Evolutionary conservation across 1,140 invertebrate species (phyloP), one percentile per base, ranked within the genome.

Genomic region (Calliopsis andreniformis): DNA sequence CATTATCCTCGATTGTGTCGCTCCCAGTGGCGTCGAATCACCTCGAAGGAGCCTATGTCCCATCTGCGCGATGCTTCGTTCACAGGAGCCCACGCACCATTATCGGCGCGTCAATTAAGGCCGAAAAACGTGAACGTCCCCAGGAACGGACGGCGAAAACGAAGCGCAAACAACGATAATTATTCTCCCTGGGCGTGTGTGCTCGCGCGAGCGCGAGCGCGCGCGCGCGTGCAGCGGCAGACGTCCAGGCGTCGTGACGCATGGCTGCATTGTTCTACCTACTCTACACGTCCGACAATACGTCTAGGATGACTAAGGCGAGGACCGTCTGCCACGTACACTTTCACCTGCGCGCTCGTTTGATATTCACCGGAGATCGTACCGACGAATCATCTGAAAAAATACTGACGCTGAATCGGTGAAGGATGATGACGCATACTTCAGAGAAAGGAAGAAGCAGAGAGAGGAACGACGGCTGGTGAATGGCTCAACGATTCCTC

Each of bases 301-400:
- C 69, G 63, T 81, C 68, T 81, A 79, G 68, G 70, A 81, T 79
- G 79, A 81, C 77, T 81, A 81, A 81, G 79, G 49, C 35, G 35
- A 47, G 23, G 43, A 79, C 58, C 55, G 45, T 62, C 20, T 10
- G 35, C 35, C 10, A 10, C 35, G 35, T 10, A 47, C 71, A 80
- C 77, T 81, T 81, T 81, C 79, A 79, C 79, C 79, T 79, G 79
- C 67, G 56, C 51, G 51, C 49, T 49, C 58, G 42, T 61, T 79
- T 81, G 78, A 79, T 79, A 75, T 75, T 79, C 77, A 75, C 53
- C 66, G 14, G 3, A 10, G 35, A 39, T 39, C 35, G 35, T 39
- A 3, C 35, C 35, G 35, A 39, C 58, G 30, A 14, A 23, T 80
- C 73, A 80, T 73, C 79, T 64, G 25, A 68, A 62, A 28, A 80